Conservation (phyloP, 2,113 vertebrate genomes). For the Coregonus clupeaformis region DNA sequence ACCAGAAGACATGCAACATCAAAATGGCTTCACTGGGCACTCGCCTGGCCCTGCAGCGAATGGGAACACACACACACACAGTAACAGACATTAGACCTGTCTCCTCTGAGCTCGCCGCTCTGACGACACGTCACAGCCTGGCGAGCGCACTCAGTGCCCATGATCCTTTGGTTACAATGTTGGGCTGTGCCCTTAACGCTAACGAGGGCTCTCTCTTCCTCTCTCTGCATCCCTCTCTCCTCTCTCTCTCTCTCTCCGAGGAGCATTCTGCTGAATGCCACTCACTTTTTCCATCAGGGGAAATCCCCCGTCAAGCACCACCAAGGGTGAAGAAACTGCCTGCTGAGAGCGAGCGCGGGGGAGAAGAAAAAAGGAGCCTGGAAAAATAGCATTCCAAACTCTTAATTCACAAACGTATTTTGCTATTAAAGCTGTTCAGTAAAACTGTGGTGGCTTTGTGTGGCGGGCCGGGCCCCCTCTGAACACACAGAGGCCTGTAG, state of each 20-base stretch:
- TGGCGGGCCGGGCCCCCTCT: constrained; percentile 49
- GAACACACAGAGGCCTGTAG: constrained; percentile 58
- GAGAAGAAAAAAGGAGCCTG: constrained; percentile 22
- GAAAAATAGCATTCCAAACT: constrained; percentile 63
- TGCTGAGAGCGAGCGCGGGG: constrained; percentile 4
- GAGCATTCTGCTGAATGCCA: constrained; percentile 24
- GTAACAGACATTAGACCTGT: constrained; percentile 11
- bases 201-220: constrained; percentile 44
- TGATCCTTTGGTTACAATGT: constrained; percentile 62
- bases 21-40: constrained; percentile 64
- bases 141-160: constrained; percentile 27
- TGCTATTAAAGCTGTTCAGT: constrained; percentile 59
- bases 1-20: constrained; percentile 54
- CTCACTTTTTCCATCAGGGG: constrained; percentile 49
- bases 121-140: constrained; percentile 9
- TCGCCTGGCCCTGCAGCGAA: constrained; percentile 33
- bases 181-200: constrained; percentile 43
- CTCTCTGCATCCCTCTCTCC: constrained; percentile 37
- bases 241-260: not conserved
- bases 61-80: constrained; percentile 32
- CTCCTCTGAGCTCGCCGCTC: constrained; percentile 45
- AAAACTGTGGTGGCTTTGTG: constrained; percentile 77
- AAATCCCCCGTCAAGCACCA: constrained; percentile 42
- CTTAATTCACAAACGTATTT: constrained; percentile 69
- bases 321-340: constrained; percentile 34